Base-by-base conservation (phyloP, 2,888 invertebrate genomes). In the Eupeodes luniger region DNA sequence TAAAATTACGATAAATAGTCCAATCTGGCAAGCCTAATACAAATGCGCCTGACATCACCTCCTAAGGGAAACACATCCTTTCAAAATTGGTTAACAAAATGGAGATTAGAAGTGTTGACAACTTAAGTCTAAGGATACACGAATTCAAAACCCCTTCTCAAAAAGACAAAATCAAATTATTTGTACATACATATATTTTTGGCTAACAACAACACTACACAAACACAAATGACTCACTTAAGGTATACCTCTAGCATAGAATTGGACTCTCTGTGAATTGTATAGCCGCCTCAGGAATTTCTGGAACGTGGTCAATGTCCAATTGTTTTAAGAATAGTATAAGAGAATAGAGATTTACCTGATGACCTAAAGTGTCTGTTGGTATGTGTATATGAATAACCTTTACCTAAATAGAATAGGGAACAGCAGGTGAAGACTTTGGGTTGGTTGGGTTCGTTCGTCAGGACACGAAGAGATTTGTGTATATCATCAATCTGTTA, bases 91-190 rank as follows among this genome's bases (percentile, higher is more conserved):
- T 79, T 80, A 83, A 59, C 87, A 51, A 87, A 84, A 87, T 80
- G 84, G 62, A 77, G 87, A 83, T 87, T 87, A 87, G 72, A 67
- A 81, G 67, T 84, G 87, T 84, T 87, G 87, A 87, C 87, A 87
- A 81, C 84, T 87, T 81, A 84, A 87, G 87, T 77, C 87, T 44
- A 77, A 81, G 80, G 84, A 84, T 87, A 82, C 78, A 84, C 72
- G 9, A 36, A 87, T 81, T 55, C 55, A 53, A 81, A 74, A 40
- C 5, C 19, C 55, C 55, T 53, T 53, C 47, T 19, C 10, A 49
- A 40, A 69, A 55, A 55, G 55, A 11, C 40, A 5, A 70, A 70
- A 62, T 61, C 51, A 66, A 81, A 80, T 84, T 77, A 80, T 87
- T 87, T 84, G 76, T 74, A 62, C 64, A 53, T 74, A 62, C 64